Percentiles rank a stretch among this genome's conserved stretches.
These are phyloP conservation scores for Alectura lathami DNA, from an alignment of 2,113 vertebrate species.

Conservation along the genomic window DNA sequence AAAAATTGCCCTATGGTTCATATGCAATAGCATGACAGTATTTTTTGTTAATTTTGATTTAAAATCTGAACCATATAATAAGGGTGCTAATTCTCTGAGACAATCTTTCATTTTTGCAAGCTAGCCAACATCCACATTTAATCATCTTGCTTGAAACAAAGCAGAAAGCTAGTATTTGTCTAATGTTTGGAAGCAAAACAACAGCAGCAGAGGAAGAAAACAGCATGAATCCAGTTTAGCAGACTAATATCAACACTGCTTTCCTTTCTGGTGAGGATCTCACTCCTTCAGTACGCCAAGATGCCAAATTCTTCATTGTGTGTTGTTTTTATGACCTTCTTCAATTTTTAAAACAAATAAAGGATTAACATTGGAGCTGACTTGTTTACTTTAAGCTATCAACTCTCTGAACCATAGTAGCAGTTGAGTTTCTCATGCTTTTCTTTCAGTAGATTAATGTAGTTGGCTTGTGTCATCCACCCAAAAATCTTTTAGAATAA, in stretches of 20 bases:
- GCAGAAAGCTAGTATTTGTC: constrained; percentile 27
- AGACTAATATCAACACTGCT: constrained; percentile 32
- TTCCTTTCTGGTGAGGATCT: constrained; percentile 39
- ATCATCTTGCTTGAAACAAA: constrained; percentile 51
- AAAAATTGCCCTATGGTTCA: constrained; percentile 28
- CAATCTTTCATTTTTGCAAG: constrained; percentile 15
- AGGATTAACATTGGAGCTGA: constrained; percentile 59
- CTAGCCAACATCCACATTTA: constrained; percentile 14
- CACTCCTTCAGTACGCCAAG: not conserved
- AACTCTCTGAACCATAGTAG: constrained; percentile 57
- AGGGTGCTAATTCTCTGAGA: constrained; percentile 13
- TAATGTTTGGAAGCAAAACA: constrained; percentile 10
- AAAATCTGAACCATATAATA: constrained; percentile 46
- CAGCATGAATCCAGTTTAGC: not conserved
- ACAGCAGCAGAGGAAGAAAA: not conserved
- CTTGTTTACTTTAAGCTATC: constrained; percentile 65
- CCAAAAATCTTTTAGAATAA: constrained; percentile 58
- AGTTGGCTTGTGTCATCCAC: constrained; percentile 39
- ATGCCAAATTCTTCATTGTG: constrained; percentile 20
- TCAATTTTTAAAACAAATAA: constrained; percentile 69
- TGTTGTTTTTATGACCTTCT: constrained; percentile 62
- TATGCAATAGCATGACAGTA: constrained; percentile 12
- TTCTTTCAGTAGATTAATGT: constrained; percentile 15
- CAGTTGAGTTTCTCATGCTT: constrained; percentile 20
- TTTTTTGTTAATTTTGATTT: constrained; percentile 61